Evolutionary conservation across 1,140 invertebrate species (phyloP).

Genomic region (Leptestheria dahalacensis): DNA sequence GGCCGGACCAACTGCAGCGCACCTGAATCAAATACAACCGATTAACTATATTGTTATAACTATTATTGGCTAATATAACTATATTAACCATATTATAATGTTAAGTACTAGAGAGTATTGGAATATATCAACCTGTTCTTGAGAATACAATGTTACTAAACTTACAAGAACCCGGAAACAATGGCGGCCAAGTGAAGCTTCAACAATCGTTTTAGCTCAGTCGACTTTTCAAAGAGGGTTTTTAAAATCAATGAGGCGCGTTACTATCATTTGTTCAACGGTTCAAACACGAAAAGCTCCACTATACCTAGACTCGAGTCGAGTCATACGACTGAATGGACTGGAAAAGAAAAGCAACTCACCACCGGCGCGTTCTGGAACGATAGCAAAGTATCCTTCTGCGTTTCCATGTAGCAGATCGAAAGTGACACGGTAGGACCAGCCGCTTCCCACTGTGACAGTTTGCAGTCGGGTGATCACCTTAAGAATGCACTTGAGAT

Average conservation of each 20-base stretch:
- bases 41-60: too few species aligned
- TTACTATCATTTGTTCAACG: neutral
- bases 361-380: constrained; percentile 1
- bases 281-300: too few species aligned
- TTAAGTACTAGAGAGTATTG: too few species aligned
- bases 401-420: constrained; percentile 7
- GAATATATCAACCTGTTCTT: too few species aligned
- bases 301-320: too few species aligned
- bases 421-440: constrained; percentile 7
- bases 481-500: constrained; percentile 6
- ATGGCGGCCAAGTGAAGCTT: neutral
- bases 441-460: constrained; percentile 4
- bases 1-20: constrained; percentile 23
- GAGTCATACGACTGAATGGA: too few species aligned
- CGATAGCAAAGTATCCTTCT: constrained; percentile 6
- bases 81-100: too few species aligned
- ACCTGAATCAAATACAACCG: too few species aligned
- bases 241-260: neutral
- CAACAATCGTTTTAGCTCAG: neutral
- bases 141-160: too few species aligned
- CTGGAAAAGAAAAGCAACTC: too few species aligned
- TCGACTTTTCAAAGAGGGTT: neutral
- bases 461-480: constrained; percentile 6
- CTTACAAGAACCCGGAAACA: neutral
- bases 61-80: too few species aligned